Evolutionary conservation across 2,888 invertebrate genomes (phyloP).

Genomic region (Drosophila paranaensis): DNA sequence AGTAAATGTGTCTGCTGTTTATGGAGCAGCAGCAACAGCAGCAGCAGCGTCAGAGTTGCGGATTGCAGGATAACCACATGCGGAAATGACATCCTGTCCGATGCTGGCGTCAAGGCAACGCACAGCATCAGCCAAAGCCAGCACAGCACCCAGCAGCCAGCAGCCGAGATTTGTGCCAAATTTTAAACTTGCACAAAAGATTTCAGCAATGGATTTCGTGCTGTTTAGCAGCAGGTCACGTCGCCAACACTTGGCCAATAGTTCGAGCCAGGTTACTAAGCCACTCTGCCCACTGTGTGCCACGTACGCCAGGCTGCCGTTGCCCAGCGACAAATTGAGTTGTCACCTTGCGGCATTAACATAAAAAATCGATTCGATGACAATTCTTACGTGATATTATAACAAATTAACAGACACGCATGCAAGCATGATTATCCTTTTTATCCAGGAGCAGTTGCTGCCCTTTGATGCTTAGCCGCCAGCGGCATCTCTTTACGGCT

Average conservation of each 20-base stretch:
- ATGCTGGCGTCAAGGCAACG: constrained; percentile 55
- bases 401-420: constrained; percentile 69
- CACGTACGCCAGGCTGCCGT: constrained; percentile 52
- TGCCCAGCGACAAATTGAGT: constrained; percentile 65
- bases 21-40: constrained; percentile 7
- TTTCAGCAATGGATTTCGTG: constrained; percentile 15
- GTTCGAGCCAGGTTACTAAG: constrained; percentile 56
- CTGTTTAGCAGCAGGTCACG: constrained; percentile 36
- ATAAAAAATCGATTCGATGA: constrained; percentile 71
- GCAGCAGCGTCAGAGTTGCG: background rate
- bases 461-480: constrained; percentile 26
- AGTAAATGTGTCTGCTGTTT: constrained; percentile 26
- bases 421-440: constrained; percentile 66
- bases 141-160: constrained; percentile 10
- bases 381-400: constrained; percentile 73
- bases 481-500: constrained; percentile 37
- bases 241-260: constrained; percentile 21
- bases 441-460: constrained; percentile 15
- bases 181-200: constrained; percentile 12
- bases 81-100: constrained; percentile 30
- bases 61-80: constrained; percentile 21
- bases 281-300: constrained; percentile 43
- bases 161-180: constrained; percentile 37
- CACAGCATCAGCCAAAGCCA: constrained; percentile 9
- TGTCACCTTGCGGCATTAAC: constrained; percentile 73